These are phyloP conservation scores for Scaptomyza graminum DNA, from an alignment of 1,140 invertebrate species.

Conservation along the genomic window DNA sequence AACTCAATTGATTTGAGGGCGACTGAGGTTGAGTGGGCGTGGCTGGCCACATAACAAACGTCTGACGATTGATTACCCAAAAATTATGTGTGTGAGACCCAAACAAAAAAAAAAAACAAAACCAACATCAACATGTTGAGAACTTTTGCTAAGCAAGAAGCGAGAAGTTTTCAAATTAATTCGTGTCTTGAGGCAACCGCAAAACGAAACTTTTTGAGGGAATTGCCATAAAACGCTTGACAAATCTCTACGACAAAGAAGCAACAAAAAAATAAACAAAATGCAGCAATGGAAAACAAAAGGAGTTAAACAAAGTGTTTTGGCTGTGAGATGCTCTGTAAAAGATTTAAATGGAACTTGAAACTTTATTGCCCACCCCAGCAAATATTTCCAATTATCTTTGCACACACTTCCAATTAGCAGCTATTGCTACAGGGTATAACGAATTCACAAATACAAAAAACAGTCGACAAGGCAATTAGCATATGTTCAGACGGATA, in stretches of 20 bases:
- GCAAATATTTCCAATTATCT: not conserved
- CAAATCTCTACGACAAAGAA: slow-evolving; percentile 17
- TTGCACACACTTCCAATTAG: not conserved
- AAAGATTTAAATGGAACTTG: too few species aligned
- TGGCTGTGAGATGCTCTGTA: not conserved
- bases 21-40: not conserved
- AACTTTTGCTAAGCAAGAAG: slow-evolving; percentile 15
- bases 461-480: slow-evolving; percentile 35
- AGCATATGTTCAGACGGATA: slow-evolving; percentile 43
- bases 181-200: slow-evolving; percentile 54
- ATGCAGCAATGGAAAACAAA: slow-evolving; percentile 6
- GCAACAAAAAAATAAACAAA: slow-evolving; percentile 15
- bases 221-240: slow-evolving; percentile 26
- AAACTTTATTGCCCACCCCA: too few species aligned
- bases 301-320: not conserved
- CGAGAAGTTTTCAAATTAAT: slow-evolving; percentile 66
- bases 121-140: slow-evolving; percentile 13
- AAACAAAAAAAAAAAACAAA: slow-evolving; percentile 32
- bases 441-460: slow-evolving; percentile 17
- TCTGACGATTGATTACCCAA: slow-evolving; percentile 54
- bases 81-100: slow-evolving; percentile 75
- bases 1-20: slow-evolving; percentile 58
- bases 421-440: slow-evolving; percentile 16
- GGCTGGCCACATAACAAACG: slow-evolving; percentile 6
- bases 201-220: slow-evolving; percentile 33